phyloP scores from a whole-genome alignment of 2,113 vertebrate genomes.

The Laticauda laticaudata region DNA sequence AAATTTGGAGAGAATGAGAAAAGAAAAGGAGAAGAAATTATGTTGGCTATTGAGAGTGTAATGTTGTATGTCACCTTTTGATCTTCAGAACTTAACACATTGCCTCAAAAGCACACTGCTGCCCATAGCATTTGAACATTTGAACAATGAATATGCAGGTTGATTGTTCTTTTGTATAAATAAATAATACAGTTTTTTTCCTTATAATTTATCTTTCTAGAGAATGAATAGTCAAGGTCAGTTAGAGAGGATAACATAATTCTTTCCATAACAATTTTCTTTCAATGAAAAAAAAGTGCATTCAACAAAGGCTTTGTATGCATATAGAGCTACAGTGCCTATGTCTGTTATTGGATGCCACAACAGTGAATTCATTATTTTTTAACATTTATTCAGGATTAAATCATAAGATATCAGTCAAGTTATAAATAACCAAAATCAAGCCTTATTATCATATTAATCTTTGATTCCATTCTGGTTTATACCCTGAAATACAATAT shows the following conservation, averaged over 20 bases:
- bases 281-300: background rate
- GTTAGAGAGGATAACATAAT: background rate
- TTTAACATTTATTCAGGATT: background rate
- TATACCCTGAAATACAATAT: background rate
- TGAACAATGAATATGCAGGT: background rate
- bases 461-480: background rate
- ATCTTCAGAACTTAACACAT: constrained; percentile 25
- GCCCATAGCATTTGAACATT: background rate
- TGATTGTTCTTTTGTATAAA: background rate
- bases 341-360: background rate
- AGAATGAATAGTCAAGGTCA: background rate
- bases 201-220: background rate
- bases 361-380: background rate
- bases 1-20: background rate
- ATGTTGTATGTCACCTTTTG: background rate
- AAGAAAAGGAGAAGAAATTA: background rate
- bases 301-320: background rate
- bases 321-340: background rate
- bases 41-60: background rate
- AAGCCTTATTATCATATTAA: background rate
- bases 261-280: background rate
- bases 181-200: background rate
- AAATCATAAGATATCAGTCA: background rate
- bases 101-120: background rate
- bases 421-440: background rate